A percentile compares a stretch with the other conserved stretches of the same genome.
Evolutionary conservation across 2,888 invertebrate genomes (phyloP).

Genomic region (Nesidiocoris tenuis): DNA sequence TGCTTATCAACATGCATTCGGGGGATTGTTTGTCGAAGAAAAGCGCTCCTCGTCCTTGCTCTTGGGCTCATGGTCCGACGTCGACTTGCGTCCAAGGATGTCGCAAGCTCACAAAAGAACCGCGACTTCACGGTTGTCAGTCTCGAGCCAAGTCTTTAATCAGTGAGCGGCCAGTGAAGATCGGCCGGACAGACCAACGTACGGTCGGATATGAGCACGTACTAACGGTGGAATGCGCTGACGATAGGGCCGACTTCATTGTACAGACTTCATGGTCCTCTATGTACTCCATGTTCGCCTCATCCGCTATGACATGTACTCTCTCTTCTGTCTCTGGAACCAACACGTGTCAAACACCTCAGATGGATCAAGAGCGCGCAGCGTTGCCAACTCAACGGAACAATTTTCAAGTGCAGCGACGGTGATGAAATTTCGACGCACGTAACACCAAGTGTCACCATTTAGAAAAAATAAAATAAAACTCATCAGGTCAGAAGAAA

Average conservation of each 20-base stretch:
- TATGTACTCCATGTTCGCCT: neutral
- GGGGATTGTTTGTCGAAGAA: no score
- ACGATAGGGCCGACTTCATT: neutral
- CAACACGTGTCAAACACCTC: neutral
- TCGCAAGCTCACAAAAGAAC: conserved; percentile 28
- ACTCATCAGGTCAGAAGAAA: no score
- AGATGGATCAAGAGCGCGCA: neutral
- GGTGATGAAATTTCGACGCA: no score
- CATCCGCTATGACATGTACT: neutral
- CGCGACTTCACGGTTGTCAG: conserved; percentile 33
- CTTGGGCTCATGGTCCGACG: neutral
- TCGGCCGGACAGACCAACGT: neutral
- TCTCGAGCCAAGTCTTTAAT: conserved; percentile 22
- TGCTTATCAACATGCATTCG: no score
- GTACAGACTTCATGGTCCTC: neutral
- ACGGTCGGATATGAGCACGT: conserved; percentile 22
- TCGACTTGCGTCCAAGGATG: neutral
- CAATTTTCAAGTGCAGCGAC: no score
- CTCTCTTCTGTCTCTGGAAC: neutral
- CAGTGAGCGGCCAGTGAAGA: conserved; percentile 9
- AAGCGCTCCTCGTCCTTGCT: neutral
- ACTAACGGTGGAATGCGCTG: conserved; percentile 22
- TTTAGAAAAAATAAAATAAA: no score
- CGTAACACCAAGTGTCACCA: no score
- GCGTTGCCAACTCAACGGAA: no score